Percentiles rank a stretch among this genome's conserved stretches.
phyloP scores from a whole-genome alignment of 1,140 invertebrate genomes.

The Antheraea pernyi region DNA sequence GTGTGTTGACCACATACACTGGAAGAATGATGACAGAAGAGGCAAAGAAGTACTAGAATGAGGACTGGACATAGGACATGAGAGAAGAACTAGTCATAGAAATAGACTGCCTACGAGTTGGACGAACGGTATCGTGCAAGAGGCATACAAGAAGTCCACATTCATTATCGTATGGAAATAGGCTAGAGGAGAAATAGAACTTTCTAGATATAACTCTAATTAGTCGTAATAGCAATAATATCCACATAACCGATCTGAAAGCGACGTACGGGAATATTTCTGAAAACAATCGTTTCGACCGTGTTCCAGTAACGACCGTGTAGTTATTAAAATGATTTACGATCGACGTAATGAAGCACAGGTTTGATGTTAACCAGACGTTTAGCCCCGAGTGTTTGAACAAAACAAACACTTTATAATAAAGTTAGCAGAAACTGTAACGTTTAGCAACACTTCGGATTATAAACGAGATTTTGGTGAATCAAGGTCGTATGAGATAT shows the following conservation, averaged over 20 bases:
- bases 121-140: too few relatives aligned
- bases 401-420: constrained; percentile 22
- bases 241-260: neutral
- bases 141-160: too few relatives aligned
- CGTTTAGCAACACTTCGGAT: neutral
- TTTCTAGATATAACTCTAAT: neutral
- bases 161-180: too few relatives aligned
- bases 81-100: too few relatives aligned
- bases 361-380: constrained; percentile 20
- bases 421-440: constrained; percentile 7
- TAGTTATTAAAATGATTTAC: constrained; percentile 12
- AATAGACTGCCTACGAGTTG: too few relatives aligned
- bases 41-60: too few relatives aligned
- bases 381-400: neutral
- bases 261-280: neutral
- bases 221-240: neutral
- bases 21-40: too few relatives aligned
- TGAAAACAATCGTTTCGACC: constrained; percentile 8
- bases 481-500: constrained; percentile 8
- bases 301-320: neutral
- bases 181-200: neutral
- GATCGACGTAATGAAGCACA: neutral
- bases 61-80: too few relatives aligned
- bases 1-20: too few relatives aligned
- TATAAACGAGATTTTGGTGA: constrained; percentile 1